These are phyloP conservation scores for Ooceraea biroi DNA, from an alignment of 1,140 invertebrate genomes.

Conservation along the genomic window DNA sequence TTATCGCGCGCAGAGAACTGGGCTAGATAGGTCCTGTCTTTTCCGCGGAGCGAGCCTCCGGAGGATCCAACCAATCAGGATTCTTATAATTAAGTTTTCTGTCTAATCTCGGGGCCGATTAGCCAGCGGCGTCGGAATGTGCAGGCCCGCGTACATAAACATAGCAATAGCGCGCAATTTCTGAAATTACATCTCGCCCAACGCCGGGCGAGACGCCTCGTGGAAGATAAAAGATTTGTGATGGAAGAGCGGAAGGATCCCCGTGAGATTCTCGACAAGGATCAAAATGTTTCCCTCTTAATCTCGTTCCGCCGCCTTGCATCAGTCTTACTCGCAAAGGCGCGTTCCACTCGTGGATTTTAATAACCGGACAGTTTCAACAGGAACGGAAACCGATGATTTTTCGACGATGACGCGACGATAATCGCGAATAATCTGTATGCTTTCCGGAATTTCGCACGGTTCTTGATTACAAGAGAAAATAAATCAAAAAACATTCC, in stretches of 20 bases:
- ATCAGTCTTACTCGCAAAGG: slow-evolving; percentile 49
- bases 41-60: slow-evolving; percentile 62
- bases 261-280: slow-evolving; percentile 70
- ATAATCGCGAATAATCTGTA: too few relatives aligned
- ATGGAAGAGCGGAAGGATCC: slow-evolving; percentile 52
- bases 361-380: slow-evolving; percentile 18
- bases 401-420: slow-evolving; percentile 34
- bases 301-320: slow-evolving; percentile 35
- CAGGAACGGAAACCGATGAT: slow-evolving; percentile 34
- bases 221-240: slow-evolving; percentile 40
- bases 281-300: slow-evolving; percentile 56
- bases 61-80: slow-evolving; percentile 81
- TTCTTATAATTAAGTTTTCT: slow-evolving; percentile 82
- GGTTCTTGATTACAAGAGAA: slow-evolving; percentile 39
- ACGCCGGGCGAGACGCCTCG: slow-evolving; percentile 11
- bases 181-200: slow-evolving; percentile 73
- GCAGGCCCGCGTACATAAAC: slow-evolving; percentile 72
- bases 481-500: slow-evolving; percentile 37
- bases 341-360: slow-evolving; percentile 25
- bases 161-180: slow-evolving; percentile 76
- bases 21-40: slow-evolving; percentile 54
- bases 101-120: slow-evolving; percentile 80
- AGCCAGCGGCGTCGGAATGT: slow-evolving; percentile 68
- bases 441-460: background rate
- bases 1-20: slow-evolving; percentile 48